Evolutionary conservation across 2,113 vertebrate species (phyloP).

Genomic region (Albula goreensis): DNA sequence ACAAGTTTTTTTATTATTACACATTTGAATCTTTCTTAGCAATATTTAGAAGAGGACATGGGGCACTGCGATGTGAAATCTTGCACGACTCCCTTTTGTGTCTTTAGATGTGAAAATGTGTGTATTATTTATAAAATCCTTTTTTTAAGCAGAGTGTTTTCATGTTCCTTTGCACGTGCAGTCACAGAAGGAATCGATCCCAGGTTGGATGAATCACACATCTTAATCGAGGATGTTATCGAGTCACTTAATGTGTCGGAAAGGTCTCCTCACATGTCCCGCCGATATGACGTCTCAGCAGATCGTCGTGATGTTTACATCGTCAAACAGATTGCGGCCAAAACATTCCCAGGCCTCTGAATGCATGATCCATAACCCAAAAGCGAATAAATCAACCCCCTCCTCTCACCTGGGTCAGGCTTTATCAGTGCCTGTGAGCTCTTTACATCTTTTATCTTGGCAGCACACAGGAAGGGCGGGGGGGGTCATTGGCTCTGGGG

Average conservation of each 20-base stretch:
- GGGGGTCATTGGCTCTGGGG: slow-evolving; percentile 7
- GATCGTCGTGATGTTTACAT: background rate
- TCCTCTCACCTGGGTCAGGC: background rate
- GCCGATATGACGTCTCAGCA: background rate
- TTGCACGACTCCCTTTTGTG: slow-evolving; percentile 47
- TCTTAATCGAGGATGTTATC: slow-evolving; percentile 50
- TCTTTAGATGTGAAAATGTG: slow-evolving; percentile 48
- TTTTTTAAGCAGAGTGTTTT: slow-evolving; percentile 42
- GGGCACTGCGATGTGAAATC: slow-evolving; percentile 51
- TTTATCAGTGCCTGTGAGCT: background rate
- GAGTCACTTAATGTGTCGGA: background rate
- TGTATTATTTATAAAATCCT: slow-evolving; percentile 15
- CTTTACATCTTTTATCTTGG: slow-evolving; percentile 1
- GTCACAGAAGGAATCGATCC: slow-evolving; percentile 55
- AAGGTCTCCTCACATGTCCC: background rate
- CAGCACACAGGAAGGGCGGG: slow-evolving; percentile 28
- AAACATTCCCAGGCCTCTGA: background rate
- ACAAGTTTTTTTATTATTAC: no score
- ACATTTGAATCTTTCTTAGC: slow-evolving; percentile 30
- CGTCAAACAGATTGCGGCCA: background rate
- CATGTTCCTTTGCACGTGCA: slow-evolving; percentile 50
- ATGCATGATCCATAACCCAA: background rate
- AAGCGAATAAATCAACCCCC: background rate
- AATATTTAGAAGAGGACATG: slow-evolving; percentile 53
- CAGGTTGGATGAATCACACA: slow-evolving; percentile 53